These are phyloP conservation scores for Ceriagrion tenellum DNA, from an alignment of 2,888 invertebrate species.

Conservation along the genomic window DNA sequence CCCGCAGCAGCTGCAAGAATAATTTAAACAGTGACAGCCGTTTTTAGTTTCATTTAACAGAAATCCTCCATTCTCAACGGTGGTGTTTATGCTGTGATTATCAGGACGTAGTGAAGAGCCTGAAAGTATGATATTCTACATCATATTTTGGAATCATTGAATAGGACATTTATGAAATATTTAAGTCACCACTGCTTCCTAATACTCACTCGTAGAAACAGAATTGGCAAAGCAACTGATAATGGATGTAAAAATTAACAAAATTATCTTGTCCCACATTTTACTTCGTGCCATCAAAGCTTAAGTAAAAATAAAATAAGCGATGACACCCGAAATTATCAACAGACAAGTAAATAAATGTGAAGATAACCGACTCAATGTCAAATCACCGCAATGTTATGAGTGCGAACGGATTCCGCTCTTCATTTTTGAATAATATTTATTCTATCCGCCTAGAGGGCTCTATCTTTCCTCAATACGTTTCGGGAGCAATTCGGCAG, in stretches of 20 bases:
- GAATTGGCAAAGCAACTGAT: neutral
- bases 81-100: neutral
- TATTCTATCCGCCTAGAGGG: neutral
- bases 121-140: neutral
- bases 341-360: neutral
- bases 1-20: slow-evolving; percentile 71
- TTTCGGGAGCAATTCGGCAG: neutral
- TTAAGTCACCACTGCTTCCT: neutral
- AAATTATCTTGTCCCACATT: neutral
- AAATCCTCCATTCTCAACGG: neutral
- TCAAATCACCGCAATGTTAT: neutral
- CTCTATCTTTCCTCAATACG: neutral
- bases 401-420: neutral
- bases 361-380: neutral
- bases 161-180: too few species aligned
- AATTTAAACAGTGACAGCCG: slow-evolving; percentile 70
- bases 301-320: neutral
- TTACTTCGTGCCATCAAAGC: neutral
- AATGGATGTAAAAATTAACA: neutral
- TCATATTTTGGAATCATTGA: neutral
- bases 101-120: neutral
- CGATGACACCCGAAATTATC: neutral
- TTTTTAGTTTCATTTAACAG: neutral
- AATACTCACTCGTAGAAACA: neutral
- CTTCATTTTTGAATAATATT: neutral